Percentiles rank a stretch among this genome's conserved stretches.
Conservation (phyloP, 2,797 vertebrate species). For the Lepilemur ruficaudatus region DNA sequence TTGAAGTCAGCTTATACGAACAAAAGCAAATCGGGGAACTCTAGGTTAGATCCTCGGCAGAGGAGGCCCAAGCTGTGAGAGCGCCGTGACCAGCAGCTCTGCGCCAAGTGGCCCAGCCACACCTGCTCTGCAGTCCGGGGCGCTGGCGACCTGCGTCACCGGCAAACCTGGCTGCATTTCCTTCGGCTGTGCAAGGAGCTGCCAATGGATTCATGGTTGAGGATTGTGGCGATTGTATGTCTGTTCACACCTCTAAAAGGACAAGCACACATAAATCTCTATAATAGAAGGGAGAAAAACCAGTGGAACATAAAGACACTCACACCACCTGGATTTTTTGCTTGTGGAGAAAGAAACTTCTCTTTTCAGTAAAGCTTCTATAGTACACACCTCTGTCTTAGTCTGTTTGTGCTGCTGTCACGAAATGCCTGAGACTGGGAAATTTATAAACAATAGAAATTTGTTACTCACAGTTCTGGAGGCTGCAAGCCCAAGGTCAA, state of each 20-base stretch:
- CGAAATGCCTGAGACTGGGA: neutral
- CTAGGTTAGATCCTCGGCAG: neutral
- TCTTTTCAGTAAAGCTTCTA: neutral
- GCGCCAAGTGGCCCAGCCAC: rapidly evolving
- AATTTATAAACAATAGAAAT: neutral
- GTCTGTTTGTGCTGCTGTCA: neutral
- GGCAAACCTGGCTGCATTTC: neutral
- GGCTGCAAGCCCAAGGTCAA: neutral
- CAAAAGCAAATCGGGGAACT: neutral
- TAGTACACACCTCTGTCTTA: neutral
- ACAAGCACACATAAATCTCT: neutral
- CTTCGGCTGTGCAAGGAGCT: neutral
- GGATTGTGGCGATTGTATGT: neutral
- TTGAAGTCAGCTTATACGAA: neutral
- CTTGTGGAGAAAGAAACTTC: neutral
- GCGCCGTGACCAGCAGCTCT: neutral
- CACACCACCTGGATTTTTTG: neutral
- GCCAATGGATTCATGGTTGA: neutral
- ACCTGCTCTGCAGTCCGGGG: neutral
- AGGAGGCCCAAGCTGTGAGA: neutral
- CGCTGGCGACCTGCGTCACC: rapidly evolving
- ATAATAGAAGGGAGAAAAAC: neutral
- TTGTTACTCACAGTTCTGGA: neutral
- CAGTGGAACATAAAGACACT: neutral
- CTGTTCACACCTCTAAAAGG: neutral